Evolutionary conservation across 2,888 invertebrate species (phyloP), one percentile per base, ranked within the genome.

Genomic region (Stictocephala bisonia): DNA sequence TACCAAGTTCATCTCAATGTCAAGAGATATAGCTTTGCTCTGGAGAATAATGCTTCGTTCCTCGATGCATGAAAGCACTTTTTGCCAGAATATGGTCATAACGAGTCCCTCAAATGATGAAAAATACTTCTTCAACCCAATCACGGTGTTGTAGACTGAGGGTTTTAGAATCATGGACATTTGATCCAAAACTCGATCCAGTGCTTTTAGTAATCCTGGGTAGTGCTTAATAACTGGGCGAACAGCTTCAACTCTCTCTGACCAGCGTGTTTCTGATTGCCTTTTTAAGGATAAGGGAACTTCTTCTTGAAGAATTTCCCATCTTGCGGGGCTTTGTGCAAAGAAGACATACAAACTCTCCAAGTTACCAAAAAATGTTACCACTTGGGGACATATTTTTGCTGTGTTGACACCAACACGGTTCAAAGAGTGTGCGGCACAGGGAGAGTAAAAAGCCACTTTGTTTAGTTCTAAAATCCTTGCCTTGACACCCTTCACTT

Each of bases 261-360:
- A 56, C 58, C 29, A 71, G 22, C 71, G 56, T 58, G 44, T 71
- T 60, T 71, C 71, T 27, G 71, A 44, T 44, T 58, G 56, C 27
- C 56, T 56, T 22, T 71, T 56, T 71, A 71, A 48, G 9, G 71
- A 71, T 41, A 71, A n/a, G 53, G n/a, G 26, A 18, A 71, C 22
- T 13, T 71, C 70, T 70, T 70, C 58, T n/a, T 7, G 29, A 41
- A 71, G 44, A 71, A 71, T 71, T 26, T 48, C 41, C 58, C 71
- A 71, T 60, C 56, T 44, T 35, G 71, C 7, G 24, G 71, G 41
- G 18, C 56, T 58, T 9, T 44, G 31, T 27, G 40, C 29, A 24
- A 71, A 71, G 7, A 44, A 56, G n/a, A 58, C 26, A 60, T 71
- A 71, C 44, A 60, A 60, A 27, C 29, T 58, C 44, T 71, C 53